These are phyloP conservation scores for Athrips mouffetella DNA, from an alignment of 2,888 invertebrate species.

Conservation along the genomic window DNA sequence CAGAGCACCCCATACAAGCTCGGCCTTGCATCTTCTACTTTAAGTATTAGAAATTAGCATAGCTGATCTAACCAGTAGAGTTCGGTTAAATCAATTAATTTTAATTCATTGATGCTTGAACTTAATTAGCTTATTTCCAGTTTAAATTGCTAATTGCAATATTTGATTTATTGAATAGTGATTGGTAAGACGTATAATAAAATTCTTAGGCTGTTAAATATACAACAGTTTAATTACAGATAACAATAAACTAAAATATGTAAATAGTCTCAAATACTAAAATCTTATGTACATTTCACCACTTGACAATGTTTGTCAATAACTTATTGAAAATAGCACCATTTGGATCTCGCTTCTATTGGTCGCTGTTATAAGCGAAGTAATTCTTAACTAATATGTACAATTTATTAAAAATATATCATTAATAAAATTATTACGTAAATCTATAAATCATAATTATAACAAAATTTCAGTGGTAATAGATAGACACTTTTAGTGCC, in stretches of 20 bases:
- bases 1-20: no score
- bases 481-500: no score
- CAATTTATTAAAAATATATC: conserved; percentile 31
- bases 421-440: conserved; percentile 22
- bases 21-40: no score
- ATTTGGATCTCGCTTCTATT: conserved; percentile 48
- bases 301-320: conserved; percentile 15
- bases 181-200: neutral
- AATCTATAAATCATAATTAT: neutral
- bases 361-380: conserved; percentile 23
- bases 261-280: conserved; percentile 20
- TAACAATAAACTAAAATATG: conserved; percentile 19
- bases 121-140: no score
- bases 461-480: conserved; percentile 12
- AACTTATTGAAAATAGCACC: conserved; percentile 45
- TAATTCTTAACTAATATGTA: conserved; percentile 37
- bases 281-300: conserved; percentile 23
- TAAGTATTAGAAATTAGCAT: no score
- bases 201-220: conserved; percentile 5
- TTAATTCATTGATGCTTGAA: no score
- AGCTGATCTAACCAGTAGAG: no score
- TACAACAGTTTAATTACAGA: conserved; percentile 25
- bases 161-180: no score
- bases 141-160: no score
- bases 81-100: no score